Percentiles rank a stretch among this genome's conserved stretches.
phyloP scores from a whole-genome alignment of 2,888 invertebrate genomes.

The Oscheius myriophilus region DNA sequence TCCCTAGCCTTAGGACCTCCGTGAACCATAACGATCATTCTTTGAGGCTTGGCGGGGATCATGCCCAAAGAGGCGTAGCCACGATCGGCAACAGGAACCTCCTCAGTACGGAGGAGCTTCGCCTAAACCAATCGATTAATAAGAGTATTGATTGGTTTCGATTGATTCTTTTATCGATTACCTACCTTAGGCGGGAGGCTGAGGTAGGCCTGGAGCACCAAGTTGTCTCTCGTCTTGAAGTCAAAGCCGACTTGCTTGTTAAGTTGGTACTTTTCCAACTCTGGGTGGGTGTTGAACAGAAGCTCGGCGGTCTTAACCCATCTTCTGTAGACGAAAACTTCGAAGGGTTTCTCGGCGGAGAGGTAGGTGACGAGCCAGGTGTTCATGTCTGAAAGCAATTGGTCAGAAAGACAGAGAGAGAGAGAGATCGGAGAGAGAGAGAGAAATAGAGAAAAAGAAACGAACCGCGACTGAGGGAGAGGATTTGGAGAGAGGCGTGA shows the following conservation, averaged over 20 bases:
- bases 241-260: conserved; percentile 69
- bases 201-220: conserved; percentile 67
- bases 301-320: conserved; percentile 61
- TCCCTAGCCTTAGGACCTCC: conserved; percentile 69
- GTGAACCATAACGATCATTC: conserved; percentile 66
- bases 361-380: conserved; percentile 68
- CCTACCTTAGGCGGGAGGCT: conserved; percentile 62
- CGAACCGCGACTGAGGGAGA: conserved; percentile 49
- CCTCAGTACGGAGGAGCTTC: conserved; percentile 47
- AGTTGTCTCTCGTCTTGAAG: conserved; percentile 66
- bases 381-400: conserved; percentile 57
- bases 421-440: too few species aligned
- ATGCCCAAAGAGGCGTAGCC: conserved; percentile 65
- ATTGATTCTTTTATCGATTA: neutral
- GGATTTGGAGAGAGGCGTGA: conserved; percentile 51
- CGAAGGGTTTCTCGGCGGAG: conserved; percentile 67
- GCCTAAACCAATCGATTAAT: conserved; percentile 38
- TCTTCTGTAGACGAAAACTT: conserved; percentile 56
- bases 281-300: conserved; percentile 65
- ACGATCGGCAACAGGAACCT: conserved; percentile 58
- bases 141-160: neutral
- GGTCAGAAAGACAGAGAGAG: neutral
- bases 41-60: conserved; percentile 64
- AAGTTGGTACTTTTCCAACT: conserved; percentile 58
- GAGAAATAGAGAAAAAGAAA: neutral